phyloP scores from a whole-genome alignment of 2,113 vertebrate species.

The Potamarius usumacintae region DNA sequence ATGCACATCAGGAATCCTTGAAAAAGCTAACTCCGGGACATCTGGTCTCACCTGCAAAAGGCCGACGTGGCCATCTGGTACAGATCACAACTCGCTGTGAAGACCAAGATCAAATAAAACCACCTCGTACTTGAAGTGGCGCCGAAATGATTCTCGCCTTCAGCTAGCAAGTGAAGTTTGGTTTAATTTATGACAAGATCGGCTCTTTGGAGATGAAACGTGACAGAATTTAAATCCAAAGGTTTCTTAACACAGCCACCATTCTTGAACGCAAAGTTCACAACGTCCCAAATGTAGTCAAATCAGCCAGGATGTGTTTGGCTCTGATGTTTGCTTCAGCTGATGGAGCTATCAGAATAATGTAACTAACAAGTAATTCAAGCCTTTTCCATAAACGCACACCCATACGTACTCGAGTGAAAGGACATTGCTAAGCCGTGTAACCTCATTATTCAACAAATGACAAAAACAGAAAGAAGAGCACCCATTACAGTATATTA shows the following conservation, averaged over 20 bases:
- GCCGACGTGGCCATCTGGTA: not conserved
- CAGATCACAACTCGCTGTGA: not conserved
- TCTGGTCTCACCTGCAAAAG: not conserved
- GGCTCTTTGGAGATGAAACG: not conserved
- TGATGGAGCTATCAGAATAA: not conserved
- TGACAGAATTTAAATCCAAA: not conserved
- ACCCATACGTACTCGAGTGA: not conserved
- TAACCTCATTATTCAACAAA: not conserved
- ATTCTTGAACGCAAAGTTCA: not conserved
- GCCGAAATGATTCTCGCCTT: not conserved
- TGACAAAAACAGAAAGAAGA: too few species aligned
- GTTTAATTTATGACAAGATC: not conserved
- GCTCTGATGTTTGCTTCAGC: not conserved
- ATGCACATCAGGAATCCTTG: not conserved
- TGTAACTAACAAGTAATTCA: not conserved
- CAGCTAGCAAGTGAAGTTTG: too few species aligned
- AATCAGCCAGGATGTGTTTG: not conserved
- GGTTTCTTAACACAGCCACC: not conserved
- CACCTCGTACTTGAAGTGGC: not conserved
- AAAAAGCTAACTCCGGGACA: not conserved
- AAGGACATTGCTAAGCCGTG: not conserved
- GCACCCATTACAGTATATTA: not conserved
- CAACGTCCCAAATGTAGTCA: not conserved
- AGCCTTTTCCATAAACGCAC: not conserved
- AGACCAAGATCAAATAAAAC: not conserved